phyloP scores from a whole-genome alignment of 37 sponge, comb jelly and placozoan species.

The Oopsacas minuta region DNA sequence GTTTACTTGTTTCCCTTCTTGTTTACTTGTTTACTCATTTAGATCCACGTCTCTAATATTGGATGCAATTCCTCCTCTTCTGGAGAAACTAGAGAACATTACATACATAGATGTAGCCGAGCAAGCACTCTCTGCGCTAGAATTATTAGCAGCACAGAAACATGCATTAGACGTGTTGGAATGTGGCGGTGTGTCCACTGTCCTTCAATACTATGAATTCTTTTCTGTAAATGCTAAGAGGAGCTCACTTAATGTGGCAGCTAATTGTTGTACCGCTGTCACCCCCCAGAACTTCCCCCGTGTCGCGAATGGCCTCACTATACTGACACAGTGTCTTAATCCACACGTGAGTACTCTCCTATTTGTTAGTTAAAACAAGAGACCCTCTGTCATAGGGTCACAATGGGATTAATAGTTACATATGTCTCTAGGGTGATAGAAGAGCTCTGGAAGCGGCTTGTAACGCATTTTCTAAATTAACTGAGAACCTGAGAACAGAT shows the following conservation, averaged over 20 bases:
- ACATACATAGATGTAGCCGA: constrained; percentile 98
- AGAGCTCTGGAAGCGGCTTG: constrained; percentile 7
- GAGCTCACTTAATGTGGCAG: constrained; percentile 66
- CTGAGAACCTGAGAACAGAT: not conserved
- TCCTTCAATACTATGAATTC: constrained; percentile 85
- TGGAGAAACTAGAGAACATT: constrained; percentile 65
- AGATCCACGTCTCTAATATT: constrained; percentile 47
- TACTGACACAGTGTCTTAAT: constrained; percentile 53
- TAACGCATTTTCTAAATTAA: not conserved
- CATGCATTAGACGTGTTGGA: constrained; percentile 13
- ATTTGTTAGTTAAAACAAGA: no score
- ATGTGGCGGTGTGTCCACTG: constrained; percentile 72
- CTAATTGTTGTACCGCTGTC: constrained; percentile 79
- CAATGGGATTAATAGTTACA: not conserved
- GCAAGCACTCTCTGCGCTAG: constrained; percentile 82
- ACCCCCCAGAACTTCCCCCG: constrained; percentile 47
- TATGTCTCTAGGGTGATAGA: constrained; percentile 10
- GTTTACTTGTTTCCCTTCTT: not conserved
- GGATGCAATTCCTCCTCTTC: constrained; percentile 54
- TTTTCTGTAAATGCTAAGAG: constrained; percentile 84
- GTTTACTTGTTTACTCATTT: not conserved
- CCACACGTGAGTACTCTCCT: constrained; percentile 62
- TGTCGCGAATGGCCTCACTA: constrained; percentile 54
- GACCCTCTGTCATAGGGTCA: not conserved
- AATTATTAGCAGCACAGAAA: constrained; percentile 33